These are phyloP conservation scores for Tenodera sinensis DNA, from an alignment of 2,888 invertebrate genomes.

Conservation along the genomic window DNA sequence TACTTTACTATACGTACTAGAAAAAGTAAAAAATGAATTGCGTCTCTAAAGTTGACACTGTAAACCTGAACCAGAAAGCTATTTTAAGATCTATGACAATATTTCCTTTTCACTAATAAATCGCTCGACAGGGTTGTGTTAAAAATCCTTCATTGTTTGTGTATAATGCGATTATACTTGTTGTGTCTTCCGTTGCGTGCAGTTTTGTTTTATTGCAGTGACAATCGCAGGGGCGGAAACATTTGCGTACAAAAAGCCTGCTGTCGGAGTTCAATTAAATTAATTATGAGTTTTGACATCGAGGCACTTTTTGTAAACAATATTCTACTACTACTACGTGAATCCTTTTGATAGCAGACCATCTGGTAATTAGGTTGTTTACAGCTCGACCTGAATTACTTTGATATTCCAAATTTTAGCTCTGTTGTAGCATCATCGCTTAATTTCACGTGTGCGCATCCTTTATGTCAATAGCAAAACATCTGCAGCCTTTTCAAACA, in stretches of 20 bases:
- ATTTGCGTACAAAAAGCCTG: background rate
- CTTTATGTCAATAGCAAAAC: too few species aligned
- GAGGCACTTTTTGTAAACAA: background rate
- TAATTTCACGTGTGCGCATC: too few species aligned
- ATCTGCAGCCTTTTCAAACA: too few species aligned
- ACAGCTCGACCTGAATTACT: background rate
- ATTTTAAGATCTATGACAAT: too few species aligned
- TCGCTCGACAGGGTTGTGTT: too few species aligned
- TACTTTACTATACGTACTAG: too few species aligned
- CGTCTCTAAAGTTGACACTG: too few species aligned
- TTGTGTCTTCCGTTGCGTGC: background rate
- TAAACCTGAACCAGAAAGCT: too few species aligned
- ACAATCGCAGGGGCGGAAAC: background rate
- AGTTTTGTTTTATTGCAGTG: background rate
- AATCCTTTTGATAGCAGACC: background rate
- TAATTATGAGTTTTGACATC: background rate
- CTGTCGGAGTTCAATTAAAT: background rate
- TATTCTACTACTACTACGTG: background rate
- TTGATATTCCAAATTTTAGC: background rate
- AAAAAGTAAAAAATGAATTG: too few species aligned
- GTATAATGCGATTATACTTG: background rate
- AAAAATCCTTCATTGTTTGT: too few species aligned
- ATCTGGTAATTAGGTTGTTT: background rate
- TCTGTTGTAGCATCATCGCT: too few species aligned
- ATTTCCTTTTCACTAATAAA: too few species aligned